These are phyloP conservation scores for Zonitis immaculata DNA, from an alignment of 2,888 invertebrate species.

Conservation along the genomic window DNA sequence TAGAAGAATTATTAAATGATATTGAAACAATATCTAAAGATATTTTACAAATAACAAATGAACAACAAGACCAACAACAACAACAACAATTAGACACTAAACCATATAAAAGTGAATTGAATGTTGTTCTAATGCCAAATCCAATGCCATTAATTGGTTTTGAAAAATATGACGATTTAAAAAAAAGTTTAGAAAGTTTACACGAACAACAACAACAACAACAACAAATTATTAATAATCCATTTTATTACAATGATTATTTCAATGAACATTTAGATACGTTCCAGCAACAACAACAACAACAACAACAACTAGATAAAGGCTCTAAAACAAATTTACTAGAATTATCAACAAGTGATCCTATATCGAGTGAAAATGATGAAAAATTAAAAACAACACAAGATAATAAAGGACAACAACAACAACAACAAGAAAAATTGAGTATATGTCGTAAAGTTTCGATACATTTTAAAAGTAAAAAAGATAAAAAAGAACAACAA, in stretches of 20 bases:
- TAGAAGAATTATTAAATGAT: constrained; percentile 65
- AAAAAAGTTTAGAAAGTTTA: constrained; percentile 43
- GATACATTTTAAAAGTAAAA: constrained; percentile 49
- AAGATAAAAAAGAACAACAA: constrained; percentile 28
- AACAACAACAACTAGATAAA: constrained; percentile 44
- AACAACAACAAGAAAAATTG: constrained; percentile 36
- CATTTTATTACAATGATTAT: constrained; percentile 42
- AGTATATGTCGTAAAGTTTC: constrained; percentile 47
- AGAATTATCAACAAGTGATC: constrained; percentile 29
- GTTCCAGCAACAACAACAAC: no score
- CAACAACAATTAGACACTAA: constrained; percentile 29
- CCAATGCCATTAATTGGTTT: constrained; percentile 48
- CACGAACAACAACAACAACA: constrained; percentile 10
- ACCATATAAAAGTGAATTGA: constrained; percentile 47
- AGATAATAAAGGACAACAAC: constrained; percentile 20
- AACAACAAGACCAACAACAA: neutral
- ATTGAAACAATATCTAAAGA: constrained; percentile 57
- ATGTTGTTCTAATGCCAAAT: constrained; percentile 47
- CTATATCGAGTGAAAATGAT: constrained; percentile 41
- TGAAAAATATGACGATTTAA: constrained; percentile 46
- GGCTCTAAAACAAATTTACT: constrained; percentile 42
- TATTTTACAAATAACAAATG: constrained; percentile 28
- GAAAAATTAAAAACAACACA: constrained; percentile 36
- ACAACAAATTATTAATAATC: constrained; percentile 29
- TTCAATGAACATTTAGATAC: constrained; percentile 33